Percentiles rank a stretch among this genome's conserved stretches.
phyloP scores from a whole-genome alignment of 2,888 invertebrate genomes.

The Microctonus hyperodae region DNA sequence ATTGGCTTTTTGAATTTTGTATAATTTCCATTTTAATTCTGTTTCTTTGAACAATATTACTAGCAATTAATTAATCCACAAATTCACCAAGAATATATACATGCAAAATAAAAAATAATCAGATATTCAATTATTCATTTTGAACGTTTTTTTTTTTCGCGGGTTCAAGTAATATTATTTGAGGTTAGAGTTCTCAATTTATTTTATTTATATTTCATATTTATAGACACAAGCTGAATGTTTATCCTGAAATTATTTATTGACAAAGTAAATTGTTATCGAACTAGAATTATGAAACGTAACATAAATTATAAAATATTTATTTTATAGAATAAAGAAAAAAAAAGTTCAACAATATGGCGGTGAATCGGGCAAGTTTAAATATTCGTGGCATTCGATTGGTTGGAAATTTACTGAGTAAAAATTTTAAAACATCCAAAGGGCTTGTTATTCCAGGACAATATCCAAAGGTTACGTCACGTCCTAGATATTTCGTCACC shows the following conservation, averaged over 20 bases:
- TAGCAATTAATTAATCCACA: not conserved
- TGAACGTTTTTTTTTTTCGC: not conserved
- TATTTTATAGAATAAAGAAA: not conserved
- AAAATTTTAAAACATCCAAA: constrained; percentile 36
- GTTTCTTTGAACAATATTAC: not conserved
- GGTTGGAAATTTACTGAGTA: constrained; percentile 42
- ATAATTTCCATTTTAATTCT: not conserved
- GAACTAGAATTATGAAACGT: no score
- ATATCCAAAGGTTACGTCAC: constrained; percentile 31
- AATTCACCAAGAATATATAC: not conserved
- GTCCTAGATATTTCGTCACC: constrained; percentile 21
- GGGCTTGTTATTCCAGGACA: constrained; percentile 32
- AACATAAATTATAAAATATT: no score
- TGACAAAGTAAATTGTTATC: not conserved
- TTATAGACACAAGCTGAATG: no score
- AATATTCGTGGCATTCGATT: constrained; percentile 48
- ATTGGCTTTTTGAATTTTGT: not conserved
- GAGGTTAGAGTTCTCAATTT: not conserved
- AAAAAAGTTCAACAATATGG: constrained; percentile 38
- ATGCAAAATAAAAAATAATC: not conserved
- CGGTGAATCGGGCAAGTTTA: constrained; percentile 41
- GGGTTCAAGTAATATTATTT: not conserved
- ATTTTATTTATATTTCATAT: not conserved
- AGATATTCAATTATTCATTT: not conserved
- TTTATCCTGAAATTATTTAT: not conserved